Evolutionary conservation across 2,113 vertebrate species (phyloP).

Genomic region (Camelus bactrianus): DNA sequence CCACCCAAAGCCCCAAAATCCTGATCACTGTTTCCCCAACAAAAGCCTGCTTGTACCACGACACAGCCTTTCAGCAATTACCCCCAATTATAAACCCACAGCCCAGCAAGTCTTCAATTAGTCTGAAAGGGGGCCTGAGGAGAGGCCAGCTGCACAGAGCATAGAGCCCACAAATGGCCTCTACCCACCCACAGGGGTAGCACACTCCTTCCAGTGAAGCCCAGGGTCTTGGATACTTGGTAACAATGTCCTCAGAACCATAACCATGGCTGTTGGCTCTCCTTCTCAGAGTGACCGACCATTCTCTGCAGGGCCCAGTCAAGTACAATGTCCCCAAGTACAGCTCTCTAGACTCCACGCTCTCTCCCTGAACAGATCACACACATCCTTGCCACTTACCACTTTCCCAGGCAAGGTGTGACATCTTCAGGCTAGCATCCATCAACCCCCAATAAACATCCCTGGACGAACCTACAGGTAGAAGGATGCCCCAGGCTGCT

Average conservation of each 20-base stretch:
- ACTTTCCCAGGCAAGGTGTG: background rate
- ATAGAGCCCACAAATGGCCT: background rate
- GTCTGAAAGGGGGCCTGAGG: constrained; percentile 30
- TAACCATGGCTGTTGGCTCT: background rate
- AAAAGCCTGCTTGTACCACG: constrained; percentile 71
- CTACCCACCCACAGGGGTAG: background rate
- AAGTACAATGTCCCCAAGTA: background rate
- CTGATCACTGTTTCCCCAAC: constrained; percentile 53
- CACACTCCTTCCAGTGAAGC: background rate
- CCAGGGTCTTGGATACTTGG: background rate
- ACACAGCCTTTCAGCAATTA: constrained; percentile 68
- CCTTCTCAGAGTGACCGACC: background rate
- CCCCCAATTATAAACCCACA: constrained; percentile 64
- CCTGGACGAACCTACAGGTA: background rate
- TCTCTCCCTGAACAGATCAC: background rate
- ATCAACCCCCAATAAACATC: background rate
- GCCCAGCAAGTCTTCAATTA: constrained; percentile 67
- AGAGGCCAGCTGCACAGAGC: background rate
- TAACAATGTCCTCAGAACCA: background rate
- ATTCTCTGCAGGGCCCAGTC: background rate
- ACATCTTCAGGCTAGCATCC: background rate
- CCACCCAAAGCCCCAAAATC: constrained; percentile 40
- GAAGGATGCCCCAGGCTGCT: background rate
- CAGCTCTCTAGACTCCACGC: background rate
- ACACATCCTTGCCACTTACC: background rate